These are phyloP conservation scores for Napeogenes sylphis DNA, from an alignment of 2,888 invertebrate species.

Conservation along the genomic window DNA sequence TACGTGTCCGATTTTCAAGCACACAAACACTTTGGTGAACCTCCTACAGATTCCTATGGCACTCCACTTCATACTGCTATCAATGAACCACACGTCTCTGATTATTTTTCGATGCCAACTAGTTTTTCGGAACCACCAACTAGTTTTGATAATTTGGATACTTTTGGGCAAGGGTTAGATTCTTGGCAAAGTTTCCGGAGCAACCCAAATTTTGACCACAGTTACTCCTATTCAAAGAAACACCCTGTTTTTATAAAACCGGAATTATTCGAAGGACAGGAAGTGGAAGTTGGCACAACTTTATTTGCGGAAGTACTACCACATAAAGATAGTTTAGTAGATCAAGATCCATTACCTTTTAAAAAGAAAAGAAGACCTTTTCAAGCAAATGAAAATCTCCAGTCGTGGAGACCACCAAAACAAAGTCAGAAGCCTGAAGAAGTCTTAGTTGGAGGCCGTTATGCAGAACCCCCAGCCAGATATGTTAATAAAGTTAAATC, in stretches of 20 bases:
- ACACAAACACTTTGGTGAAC: constrained; percentile 44
- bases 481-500: constrained; percentile 47
- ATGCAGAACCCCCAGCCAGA: constrained; percentile 66
- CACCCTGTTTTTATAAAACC: constrained; percentile 36
- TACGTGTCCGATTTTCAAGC: constrained; percentile 35
- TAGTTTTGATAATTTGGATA: constrained; percentile 23
- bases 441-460: constrained; percentile 60
- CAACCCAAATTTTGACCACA: constrained; percentile 40
- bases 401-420: constrained; percentile 41
- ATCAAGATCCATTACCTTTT: constrained; percentile 33
- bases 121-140: constrained; percentile 33
- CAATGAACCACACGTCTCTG: constrained; percentile 18
- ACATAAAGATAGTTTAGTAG: constrained; percentile 31
- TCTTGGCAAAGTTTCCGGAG: constrained; percentile 40
- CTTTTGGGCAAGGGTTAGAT: constrained; percentile 35
- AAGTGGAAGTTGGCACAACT: constrained; percentile 39
- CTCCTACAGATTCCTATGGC: constrained; percentile 57
- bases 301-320: constrained; percentile 36
- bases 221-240: constrained; percentile 41
- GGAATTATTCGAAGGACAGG: constrained; percentile 34
- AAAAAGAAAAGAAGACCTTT: constrained; percentile 42
- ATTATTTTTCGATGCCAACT: constrained; percentile 35
- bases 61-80: constrained; percentile 34
- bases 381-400: constrained; percentile 33
- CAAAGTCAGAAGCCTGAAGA: constrained; percentile 30